A percentile compares a stretch with the other conserved stretches of the same genome.
Evolutionary conservation across 2,888 invertebrate species (phyloP).

Genomic region (Pyralis farinalis): DNA sequence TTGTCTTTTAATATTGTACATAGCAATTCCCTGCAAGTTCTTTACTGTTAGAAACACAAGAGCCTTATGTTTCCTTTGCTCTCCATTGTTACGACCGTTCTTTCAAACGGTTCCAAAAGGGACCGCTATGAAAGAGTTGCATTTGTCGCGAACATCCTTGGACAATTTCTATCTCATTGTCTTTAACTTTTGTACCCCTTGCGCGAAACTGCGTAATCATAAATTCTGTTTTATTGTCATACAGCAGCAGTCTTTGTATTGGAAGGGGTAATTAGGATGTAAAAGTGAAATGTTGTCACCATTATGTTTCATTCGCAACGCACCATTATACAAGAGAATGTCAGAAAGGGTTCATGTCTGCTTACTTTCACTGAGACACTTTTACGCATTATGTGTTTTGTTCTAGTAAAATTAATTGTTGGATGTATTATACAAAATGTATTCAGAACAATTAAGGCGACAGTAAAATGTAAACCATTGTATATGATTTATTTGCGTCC

Average conservation of each 20-base stretch:
- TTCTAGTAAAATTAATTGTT: slow-evolving; percentile 8
- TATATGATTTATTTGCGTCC: no score
- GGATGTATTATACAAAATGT: no score
- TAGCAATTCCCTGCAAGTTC: slow-evolving; percentile 17
- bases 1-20: slow-evolving; percentile 13
- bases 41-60: slow-evolving; percentile 26
- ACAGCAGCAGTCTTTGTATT: slow-evolving; percentile 46
- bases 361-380: slow-evolving; percentile 64
- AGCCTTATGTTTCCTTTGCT: slow-evolving; percentile 58
- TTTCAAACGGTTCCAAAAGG: slow-evolving; percentile 53
- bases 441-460: no score
- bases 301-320: slow-evolving; percentile 55
- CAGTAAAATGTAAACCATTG: no score
- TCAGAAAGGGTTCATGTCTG: slow-evolving; percentile 34
- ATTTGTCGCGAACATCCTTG: slow-evolving; percentile 57
- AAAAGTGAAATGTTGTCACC: slow-evolving; percentile 69
- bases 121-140: slow-evolving; percentile 75
- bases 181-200: slow-evolving; percentile 40
- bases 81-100: slow-evolving; percentile 65
- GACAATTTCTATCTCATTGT: slow-evolving; percentile 22
- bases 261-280: slow-evolving; percentile 71
- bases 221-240: slow-evolving; percentile 51
- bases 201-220: slow-evolving; percentile 54
- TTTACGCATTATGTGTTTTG: slow-evolving; percentile 12
- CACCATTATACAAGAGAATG: slow-evolving; percentile 36